Evolutionary conservation across 2,888 invertebrate species (phyloP), one percentile per base, ranked within the genome.

Genomic region (Apeira syringaria): DNA sequence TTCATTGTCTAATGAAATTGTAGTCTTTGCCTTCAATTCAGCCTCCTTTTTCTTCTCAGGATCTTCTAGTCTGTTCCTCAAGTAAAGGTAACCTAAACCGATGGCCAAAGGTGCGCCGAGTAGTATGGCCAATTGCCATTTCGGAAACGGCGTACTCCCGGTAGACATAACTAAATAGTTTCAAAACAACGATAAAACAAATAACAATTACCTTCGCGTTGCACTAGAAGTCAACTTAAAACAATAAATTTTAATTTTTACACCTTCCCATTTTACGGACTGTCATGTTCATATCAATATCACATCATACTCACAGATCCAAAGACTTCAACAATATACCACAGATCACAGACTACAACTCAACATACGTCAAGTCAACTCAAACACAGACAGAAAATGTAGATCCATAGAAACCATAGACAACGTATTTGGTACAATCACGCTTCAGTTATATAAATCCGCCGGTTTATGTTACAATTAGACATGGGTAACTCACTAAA

Each of bases 121-220:
- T 47, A 94, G 92, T 50, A 97, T 89, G 48, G 96, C 97, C 66
- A 97, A 89, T 90, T 97, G 96, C 96, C 97, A 97, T 92, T 94
- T 96, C 59, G 94, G 93, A 80, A 94, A 89, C 36, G 92, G 90
- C 74, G 91, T 89, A 71, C 91, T 90, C 62, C 91, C 90, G 44
- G 91, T 89, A 53, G 89, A 89, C 88, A 89, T 89, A 56, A 34
- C 35, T 47, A 49, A 67, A 64, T 51, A 57, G 53, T 57, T 67
- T 69, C 50, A 61, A 59, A 60, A 55, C 61, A 58, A 59, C 64
- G 59, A 68, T 73, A 73, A 73, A 65, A 64, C 15, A 15, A 15
- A 78, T 73, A 75, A 81, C 76, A 78, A 82, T 81, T 80, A 24
- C 9, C 75, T 73, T 66, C 61, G 46, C 56, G 50, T 57, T 67